Conservation (phyloP, 2,113 vertebrate species). For the Deroptyus accipitrinus region DNA sequence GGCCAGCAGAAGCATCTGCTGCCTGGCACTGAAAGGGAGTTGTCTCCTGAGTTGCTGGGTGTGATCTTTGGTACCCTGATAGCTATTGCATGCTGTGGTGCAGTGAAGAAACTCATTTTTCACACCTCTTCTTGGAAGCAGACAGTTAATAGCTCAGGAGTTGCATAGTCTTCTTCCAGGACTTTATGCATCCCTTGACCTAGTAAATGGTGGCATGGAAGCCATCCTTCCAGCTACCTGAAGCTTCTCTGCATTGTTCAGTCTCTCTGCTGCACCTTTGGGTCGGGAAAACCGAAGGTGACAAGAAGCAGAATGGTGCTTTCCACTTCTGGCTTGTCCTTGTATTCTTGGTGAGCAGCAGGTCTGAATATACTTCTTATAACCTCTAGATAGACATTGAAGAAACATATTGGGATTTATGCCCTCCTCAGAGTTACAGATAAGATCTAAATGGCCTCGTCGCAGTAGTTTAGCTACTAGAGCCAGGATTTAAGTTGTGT, state of each 20-base stretch:
- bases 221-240: background rate
- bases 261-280: background rate
- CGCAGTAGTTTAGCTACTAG: constrained; percentile 16
- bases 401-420: constrained; percentile 24
- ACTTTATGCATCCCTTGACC: background rate
- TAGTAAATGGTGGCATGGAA: background rate
- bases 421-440: constrained; percentile 27
- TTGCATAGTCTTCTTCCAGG: background rate
- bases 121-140: background rate
- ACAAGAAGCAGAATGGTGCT: constrained; percentile 39
- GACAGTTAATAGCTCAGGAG: background rate
- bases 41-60: background rate
- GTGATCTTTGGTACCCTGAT: background rate
- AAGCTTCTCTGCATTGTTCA: fast-evolving
- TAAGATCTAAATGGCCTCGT: constrained; percentile 50
- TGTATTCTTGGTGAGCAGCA: background rate
- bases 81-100: background rate
- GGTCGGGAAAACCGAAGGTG: background rate
- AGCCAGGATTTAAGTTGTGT: constrained; percentile 10
- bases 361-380: background rate
- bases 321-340: background rate
- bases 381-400: constrained; percentile 13
- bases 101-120: background rate
- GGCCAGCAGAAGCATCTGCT: background rate
- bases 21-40: background rate